These are phyloP conservation scores for Bombyx mandarina DNA, from an alignment of 1,140 invertebrate species.

Conservation along the genomic window DNA sequence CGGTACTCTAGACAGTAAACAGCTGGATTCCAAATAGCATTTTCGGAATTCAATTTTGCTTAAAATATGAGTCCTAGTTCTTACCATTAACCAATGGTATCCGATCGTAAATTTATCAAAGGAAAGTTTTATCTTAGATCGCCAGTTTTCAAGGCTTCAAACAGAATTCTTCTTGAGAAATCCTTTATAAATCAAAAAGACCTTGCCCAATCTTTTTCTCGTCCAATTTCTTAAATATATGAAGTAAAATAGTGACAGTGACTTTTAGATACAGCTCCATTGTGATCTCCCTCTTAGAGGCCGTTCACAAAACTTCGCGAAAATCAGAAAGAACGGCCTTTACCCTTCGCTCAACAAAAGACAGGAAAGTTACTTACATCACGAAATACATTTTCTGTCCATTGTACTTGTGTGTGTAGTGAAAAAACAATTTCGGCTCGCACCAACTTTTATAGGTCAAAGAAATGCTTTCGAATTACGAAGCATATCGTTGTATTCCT, in stretches of 20 bases:
- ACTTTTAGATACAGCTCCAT: conserved; percentile 18
- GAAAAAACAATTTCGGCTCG: conserved; percentile 31
- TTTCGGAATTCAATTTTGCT: too few species aligned
- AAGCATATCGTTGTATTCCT: conserved; percentile 46
- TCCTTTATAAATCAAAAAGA: too few species aligned
- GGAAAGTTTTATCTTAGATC: too few species aligned
- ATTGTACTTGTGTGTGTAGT: conserved; percentile 16
- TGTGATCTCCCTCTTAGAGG: conserved; percentile 16
- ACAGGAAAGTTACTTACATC: conserved; percentile 20
- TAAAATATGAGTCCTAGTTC: too few species aligned
- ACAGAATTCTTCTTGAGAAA: too few species aligned
- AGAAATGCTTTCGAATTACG: conserved; percentile 57
- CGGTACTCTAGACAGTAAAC: too few species aligned
- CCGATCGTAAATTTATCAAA: too few species aligned
- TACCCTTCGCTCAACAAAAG: conserved; percentile 17
- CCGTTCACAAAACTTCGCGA: conserved; percentile 12
- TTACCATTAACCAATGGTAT: too few species aligned
- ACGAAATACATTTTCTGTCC: conserved; percentile 14
- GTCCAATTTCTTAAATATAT: neutral
- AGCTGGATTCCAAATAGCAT: too few species aligned
- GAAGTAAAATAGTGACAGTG: neutral
- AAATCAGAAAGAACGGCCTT: conserved; percentile 12
- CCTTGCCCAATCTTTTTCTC: too few species aligned
- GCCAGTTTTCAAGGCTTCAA: too few species aligned
- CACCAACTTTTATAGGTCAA: conserved; percentile 46